These are phyloP conservation scores for Eleutherodactylus coqui DNA, from an alignment of 2,797 vertebrate species.

Conservation along the genomic window DNA sequence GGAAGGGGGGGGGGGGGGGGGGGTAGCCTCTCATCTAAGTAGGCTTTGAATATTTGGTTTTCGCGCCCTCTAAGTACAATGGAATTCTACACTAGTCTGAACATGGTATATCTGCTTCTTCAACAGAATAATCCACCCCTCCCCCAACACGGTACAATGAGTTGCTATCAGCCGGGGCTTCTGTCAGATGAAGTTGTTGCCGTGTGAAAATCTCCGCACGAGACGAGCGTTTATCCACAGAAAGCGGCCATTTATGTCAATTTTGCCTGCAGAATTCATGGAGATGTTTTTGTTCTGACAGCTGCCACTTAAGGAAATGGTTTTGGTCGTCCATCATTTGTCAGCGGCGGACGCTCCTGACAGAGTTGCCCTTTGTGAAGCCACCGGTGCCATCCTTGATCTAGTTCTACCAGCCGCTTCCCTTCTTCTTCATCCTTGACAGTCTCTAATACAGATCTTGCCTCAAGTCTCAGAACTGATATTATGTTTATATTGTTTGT, in stretches of 20 bases:
- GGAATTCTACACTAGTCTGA: background rate
- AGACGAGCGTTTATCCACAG: background rate
- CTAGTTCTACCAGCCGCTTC: background rate
- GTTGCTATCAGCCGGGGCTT: background rate
- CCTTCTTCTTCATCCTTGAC: background rate
- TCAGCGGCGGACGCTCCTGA: slow-evolving; percentile 18
- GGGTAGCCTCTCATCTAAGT: no score
- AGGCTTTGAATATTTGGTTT: no score
- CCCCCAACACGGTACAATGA: background rate
- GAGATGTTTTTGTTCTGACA: slow-evolving; percentile 35
- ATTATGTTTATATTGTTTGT: background rate
- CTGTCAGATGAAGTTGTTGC: background rate
- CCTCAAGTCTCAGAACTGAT: background rate
- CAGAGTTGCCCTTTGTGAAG: slow-evolving; percentile 24
- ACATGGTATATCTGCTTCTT: background rate
- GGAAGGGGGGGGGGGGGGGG: no score
- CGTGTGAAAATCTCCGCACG: slow-evolving; percentile 1
- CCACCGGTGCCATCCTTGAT: slow-evolving; percentile 3
- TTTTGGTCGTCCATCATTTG: slow-evolving; percentile 13
- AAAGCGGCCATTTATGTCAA: slow-evolving; percentile 1
- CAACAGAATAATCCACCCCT: background rate
- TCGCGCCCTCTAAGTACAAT: no score
- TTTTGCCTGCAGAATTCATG: slow-evolving; percentile 11
- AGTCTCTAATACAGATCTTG: background rate
- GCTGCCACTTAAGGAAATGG: slow-evolving; percentile 41